phyloP scores from a whole-genome alignment of 2,113 vertebrate species.

The Lethenteron camtschaticum region DNA sequence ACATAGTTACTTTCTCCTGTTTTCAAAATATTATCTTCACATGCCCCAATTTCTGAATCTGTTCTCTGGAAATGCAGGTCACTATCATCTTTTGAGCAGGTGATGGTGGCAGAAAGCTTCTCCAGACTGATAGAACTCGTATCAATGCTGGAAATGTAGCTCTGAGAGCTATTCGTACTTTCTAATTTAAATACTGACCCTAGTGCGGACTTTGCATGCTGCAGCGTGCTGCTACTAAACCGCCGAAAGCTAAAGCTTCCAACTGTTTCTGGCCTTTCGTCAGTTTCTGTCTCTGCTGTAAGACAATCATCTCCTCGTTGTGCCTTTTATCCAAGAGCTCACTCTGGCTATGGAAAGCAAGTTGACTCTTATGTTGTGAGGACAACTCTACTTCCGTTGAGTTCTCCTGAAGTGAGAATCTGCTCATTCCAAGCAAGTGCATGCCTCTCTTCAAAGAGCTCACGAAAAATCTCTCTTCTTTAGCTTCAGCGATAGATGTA shows the following conservation, averaged over 20 bases:
- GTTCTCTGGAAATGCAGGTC: too few species aligned
- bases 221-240: slow-evolving; percentile 3
- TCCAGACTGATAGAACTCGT: too few species aligned
- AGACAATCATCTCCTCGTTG: background rate
- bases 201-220: background rate
- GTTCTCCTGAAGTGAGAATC: slow-evolving; percentile 4
- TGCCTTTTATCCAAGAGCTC: background rate
- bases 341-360: background rate
- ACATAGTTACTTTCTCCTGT: background rate
- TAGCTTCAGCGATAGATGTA: background rate
- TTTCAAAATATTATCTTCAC: too few species aligned
- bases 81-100: too few species aligned
- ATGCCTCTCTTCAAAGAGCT: slow-evolving; percentile 5
- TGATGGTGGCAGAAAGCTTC: too few species aligned
- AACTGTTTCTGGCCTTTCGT: background rate
- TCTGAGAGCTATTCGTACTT: too few species aligned
- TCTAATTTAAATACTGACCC: background rate
- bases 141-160: too few species aligned
- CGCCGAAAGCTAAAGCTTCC: background rate
- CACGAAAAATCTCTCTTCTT: background rate
- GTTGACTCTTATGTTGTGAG: background rate
- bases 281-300: too few species aligned
- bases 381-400: background rate
- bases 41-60: too few species aligned
- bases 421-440: slow-evolving; percentile 1